Percentiles rank a stretch among this genome's conserved stretches.
Evolutionary conservation across 1,140 invertebrate species (phyloP).

Genomic region (Goniozus legneri): DNA sequence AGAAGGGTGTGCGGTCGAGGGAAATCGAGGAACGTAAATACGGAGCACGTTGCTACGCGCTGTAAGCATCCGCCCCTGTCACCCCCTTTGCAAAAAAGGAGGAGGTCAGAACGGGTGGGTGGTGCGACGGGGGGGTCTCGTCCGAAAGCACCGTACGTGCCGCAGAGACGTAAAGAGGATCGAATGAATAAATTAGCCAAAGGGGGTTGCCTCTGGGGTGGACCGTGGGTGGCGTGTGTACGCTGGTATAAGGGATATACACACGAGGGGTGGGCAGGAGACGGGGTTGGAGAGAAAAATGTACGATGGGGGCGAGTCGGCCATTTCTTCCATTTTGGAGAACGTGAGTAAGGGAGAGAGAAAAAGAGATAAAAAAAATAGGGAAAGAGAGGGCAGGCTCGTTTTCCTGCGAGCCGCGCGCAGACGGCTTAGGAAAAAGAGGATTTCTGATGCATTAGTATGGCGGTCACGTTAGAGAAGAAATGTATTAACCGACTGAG

Average conservation of each 20-base stretch:
- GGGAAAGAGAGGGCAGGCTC: too few relatives aligned
- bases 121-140: too few relatives aligned
- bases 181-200: conserved; percentile 52
- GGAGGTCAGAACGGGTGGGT: too few relatives aligned
- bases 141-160: conserved; percentile 42
- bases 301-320: conserved; percentile 30
- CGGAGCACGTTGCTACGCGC: conserved; percentile 43
- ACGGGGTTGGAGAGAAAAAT: conserved; percentile 7
- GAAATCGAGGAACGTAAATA: conserved; percentile 47
- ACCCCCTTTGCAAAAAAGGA: conserved; percentile 46
- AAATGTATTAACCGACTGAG: too few relatives aligned
- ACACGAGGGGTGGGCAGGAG: conserved; percentile 10
- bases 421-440: too few relatives aligned
- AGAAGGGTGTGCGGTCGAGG: conserved; percentile 18
- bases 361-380: too few relatives aligned
- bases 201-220: too few relatives aligned
- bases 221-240: neutral
- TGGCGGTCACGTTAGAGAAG: too few relatives aligned
- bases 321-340: conserved; percentile 44
- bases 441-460: too few relatives aligned
- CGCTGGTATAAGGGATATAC: neutral
- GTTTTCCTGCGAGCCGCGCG: too few relatives aligned
- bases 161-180: conserved; percentile 44
- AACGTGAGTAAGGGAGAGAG: too few relatives aligned
- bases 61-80: conserved; percentile 39